Conservation (phyloP, 2,113 vertebrate species). For the Eira barbara region DNA sequence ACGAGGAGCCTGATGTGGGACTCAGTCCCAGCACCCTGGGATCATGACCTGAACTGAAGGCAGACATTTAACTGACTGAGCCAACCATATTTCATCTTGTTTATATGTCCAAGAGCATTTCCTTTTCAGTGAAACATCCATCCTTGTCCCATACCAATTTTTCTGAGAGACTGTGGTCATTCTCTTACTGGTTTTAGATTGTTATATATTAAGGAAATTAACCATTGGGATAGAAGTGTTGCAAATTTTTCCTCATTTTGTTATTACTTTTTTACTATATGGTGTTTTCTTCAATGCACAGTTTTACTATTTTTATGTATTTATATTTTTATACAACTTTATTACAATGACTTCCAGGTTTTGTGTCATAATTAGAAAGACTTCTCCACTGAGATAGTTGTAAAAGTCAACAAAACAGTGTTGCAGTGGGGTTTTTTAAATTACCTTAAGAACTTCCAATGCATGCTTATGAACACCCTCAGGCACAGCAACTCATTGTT, state of each 20-base stretch:
- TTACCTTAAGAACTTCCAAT: background rate
- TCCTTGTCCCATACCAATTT: background rate
- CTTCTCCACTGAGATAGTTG: background rate
- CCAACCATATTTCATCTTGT: background rate
- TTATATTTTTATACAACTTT: background rate
- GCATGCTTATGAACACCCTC: background rate
- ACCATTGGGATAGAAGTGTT: background rate
- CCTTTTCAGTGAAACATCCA: background rate
- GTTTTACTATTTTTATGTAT: background rate
- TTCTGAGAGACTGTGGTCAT: background rate
- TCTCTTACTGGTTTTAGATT: background rate
- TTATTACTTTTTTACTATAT: background rate
- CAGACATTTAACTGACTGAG: too few relatives aligned
- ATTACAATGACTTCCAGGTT: background rate
- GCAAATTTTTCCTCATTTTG: background rate
- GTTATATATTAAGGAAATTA: conserved; percentile 12
- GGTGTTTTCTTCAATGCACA: background rate
- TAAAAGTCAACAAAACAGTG: background rate
- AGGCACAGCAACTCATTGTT: background rate
- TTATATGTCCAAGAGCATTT: background rate
- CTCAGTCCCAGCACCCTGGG: too few relatives aligned
- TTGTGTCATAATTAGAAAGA: background rate
- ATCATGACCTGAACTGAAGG: too few relatives aligned
- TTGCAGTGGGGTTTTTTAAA: background rate
- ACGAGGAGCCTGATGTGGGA: too few relatives aligned